Evolutionary conservation across 2,888 invertebrate species (phyloP).

Genomic region (Volucella inflata): DNA sequence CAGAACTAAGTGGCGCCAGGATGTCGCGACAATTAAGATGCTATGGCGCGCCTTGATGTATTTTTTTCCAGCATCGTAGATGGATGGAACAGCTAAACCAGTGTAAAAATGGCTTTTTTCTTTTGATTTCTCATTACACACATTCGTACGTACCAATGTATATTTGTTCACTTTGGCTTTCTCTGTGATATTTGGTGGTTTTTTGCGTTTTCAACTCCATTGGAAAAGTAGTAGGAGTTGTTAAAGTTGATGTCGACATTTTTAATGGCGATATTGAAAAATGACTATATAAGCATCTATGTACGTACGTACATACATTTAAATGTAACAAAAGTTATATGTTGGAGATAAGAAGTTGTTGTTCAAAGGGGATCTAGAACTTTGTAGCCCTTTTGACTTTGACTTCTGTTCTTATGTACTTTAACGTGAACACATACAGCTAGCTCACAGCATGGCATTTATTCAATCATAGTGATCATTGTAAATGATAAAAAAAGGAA

Average conservation of each 20-base stretch:
- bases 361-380: conserved; percentile 9
- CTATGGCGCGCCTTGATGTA: conserved; percentile 79
- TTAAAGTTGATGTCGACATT: conserved; percentile 54
- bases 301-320: background rate
- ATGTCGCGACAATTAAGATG: conserved; percentile 83
- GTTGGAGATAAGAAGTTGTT: conserved; percentile 47
- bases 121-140: conserved; percentile 53
- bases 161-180: conserved; percentile 16
- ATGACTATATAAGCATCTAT: background rate
- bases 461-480: conserved; percentile 66
- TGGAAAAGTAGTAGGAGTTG: conserved; percentile 52
- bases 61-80: conserved; percentile 60
- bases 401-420: conserved; percentile 16
- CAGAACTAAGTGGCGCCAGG: conserved; percentile 80
- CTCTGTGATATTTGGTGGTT: conserved; percentile 43
- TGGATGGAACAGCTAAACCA: conserved; percentile 56
- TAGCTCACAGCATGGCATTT: conserved; percentile 63
- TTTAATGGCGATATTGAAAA: conserved; percentile 23
- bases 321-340: conserved; percentile 57
- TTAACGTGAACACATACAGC: conserved; percentile 47
- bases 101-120: conserved; percentile 61
- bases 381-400: conserved; percentile 58
- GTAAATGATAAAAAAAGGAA: conserved; percentile 67
- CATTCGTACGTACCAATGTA: background rate
- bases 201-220: conserved; percentile 41